Conservation (phyloP, 2,113 vertebrate species). For the Paramormyrops kingsleyae region DNA sequence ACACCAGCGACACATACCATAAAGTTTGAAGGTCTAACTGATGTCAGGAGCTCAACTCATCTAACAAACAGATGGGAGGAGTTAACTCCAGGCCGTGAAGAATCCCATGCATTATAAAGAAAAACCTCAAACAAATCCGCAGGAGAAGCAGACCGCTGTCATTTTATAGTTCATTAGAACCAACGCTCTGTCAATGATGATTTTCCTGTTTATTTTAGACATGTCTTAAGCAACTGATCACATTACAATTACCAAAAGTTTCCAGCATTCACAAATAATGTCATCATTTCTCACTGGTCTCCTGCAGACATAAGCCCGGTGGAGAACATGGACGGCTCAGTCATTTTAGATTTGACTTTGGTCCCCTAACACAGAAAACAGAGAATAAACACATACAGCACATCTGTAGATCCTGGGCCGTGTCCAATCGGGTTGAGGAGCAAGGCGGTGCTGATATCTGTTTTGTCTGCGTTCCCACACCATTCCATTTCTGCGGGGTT, state of each 20-base stretch:
- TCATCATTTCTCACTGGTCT: background rate
- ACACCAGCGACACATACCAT: background rate
- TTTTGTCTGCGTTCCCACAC: constrained; percentile 55
- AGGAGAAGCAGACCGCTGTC: background rate
- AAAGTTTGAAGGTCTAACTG: background rate
- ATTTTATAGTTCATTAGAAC: background rate
- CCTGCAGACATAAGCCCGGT: background rate
- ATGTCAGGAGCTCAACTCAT: background rate
- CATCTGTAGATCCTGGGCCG: constrained; percentile 56
- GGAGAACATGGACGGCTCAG: background rate
- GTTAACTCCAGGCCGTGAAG: background rate
- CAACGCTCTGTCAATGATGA: background rate
- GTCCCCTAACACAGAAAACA: background rate
- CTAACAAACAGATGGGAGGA: background rate
- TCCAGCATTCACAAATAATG: background rate
- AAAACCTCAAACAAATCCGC: background rate
- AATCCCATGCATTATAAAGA: background rate
- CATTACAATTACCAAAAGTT: background rate
- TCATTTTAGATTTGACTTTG: background rate
- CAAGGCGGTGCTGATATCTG: constrained; percentile 49
- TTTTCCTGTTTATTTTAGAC: background rate
- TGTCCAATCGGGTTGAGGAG: constrained; percentile 55
- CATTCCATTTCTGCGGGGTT: constrained; percentile 59
- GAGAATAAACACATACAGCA: background rate
- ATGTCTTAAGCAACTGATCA: background rate